Conservation (phyloP, 2,888 invertebrate species). For the Nomada fabriciana region DNA sequence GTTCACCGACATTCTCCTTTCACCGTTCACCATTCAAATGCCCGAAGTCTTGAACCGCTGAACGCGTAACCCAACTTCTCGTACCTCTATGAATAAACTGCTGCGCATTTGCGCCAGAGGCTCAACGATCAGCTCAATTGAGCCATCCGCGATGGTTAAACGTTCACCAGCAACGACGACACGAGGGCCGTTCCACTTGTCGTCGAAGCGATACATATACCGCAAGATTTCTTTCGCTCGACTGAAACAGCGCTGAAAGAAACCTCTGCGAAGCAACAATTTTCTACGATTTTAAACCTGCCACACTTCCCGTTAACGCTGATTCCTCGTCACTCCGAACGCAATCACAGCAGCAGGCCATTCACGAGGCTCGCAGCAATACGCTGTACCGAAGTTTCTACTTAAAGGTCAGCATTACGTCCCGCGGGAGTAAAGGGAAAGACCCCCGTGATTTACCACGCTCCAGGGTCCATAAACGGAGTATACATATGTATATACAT, state of each 20-base stretch:
- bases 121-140: background rate
- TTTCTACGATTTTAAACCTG: too few relatives aligned
- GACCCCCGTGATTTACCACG: conserved; percentile 61
- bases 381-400: conserved; percentile 52
- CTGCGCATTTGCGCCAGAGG: background rate
- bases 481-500: conserved; percentile 57
- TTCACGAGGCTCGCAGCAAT: conserved; percentile 40
- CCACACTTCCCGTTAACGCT: too few relatives aligned
- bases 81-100: background rate
- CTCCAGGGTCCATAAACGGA: conserved; percentile 31
- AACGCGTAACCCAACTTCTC: background rate
- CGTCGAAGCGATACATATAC: background rate
- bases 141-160: too few relatives aligned
- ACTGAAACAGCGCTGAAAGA: too few relatives aligned
- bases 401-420: conserved; percentile 47
- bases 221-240: background rate
- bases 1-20: background rate
- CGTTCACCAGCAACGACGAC: background rate
- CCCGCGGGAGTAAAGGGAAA: conserved; percentile 41
- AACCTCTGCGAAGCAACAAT: too few relatives aligned
- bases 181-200: background rate
- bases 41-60: background rate
- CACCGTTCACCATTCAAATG: background rate
- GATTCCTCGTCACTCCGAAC: conserved; percentile 8
- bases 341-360: conserved; percentile 55